A percentile compares a stretch with the other conserved stretches of the same genome.
Conservation (phyloP, 2,797 vertebrate species). For the Harpagifer antarcticus region DNA sequence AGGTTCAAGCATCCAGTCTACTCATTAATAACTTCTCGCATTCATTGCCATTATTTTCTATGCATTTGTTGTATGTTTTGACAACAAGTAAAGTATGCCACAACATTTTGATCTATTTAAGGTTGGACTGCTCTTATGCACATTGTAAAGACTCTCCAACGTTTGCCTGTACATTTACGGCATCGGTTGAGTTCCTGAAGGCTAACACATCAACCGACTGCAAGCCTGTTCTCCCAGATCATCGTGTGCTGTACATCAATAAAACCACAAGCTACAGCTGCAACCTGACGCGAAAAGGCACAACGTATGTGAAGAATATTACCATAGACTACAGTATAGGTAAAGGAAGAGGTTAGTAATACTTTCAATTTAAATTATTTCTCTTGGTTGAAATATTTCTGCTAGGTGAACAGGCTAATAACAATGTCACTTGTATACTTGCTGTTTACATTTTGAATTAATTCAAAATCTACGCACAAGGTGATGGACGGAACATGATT, state of each 20-base stretch:
- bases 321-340: slow-evolving; percentile 8
- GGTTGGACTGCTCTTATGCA: slow-evolving; percentile 61
- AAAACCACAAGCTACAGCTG: slow-evolving; percentile 36
- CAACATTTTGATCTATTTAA: slow-evolving; percentile 32
- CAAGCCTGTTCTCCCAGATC: neutral
- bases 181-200: rapidly evolving
- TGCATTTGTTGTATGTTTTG: neutral
- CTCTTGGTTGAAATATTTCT: too few species aligned
- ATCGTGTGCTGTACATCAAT: rapidly evolving
- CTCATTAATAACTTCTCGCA: neutral
- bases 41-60: neutral
- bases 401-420: too few species aligned
- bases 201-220: neutral
- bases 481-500: too few species aligned
- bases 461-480: too few species aligned
- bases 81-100: neutral
- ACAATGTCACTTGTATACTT: too few species aligned
- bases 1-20: slow-evolving; percentile 20
- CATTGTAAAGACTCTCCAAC: rapidly evolving
- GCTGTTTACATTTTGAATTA: too few species aligned
- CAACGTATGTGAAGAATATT: neutral
- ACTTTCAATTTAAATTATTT: neutral
- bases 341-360: slow-evolving; percentile 38
- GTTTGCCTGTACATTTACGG: slow-evolving; percentile 25
- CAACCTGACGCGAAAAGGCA: neutral